Evolutionary conservation across 2,113 vertebrate genomes (phyloP), one percentile per base, ranked within the genome.

Genomic region (Prolemur simus): DNA sequence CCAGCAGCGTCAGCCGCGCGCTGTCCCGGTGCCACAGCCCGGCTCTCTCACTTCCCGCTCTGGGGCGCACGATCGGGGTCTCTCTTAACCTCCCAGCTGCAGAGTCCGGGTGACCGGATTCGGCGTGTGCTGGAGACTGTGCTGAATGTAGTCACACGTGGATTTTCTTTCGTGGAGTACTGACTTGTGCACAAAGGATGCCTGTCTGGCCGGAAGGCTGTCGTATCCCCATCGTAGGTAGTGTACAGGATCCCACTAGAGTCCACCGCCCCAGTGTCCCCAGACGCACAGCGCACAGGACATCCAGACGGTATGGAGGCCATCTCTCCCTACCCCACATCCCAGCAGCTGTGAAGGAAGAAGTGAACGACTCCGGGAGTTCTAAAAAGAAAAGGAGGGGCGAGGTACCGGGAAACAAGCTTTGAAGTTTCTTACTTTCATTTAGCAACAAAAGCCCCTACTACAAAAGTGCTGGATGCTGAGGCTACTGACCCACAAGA

Each of bases 321-420:
- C 34, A 34, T n/a, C 54, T 73, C 54, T 49, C 73, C 42, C 20
- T 32, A 58, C 45, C 45, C 49, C 6, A 1, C 1, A 29, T n/a
- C 34, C 76, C 84, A 69, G 60, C 17, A 7, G 18, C 32, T 4
- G 7, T 2, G 63, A 66, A 21, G 37, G 23, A 49, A 89, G 87
- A 68, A 49, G 39, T 5, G 45, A 74, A 68, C 11, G 60, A 25
- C 64, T 69, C 34, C 6, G 5, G 13, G 45, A 15, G 0, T 15
- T 37, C 12, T 23, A 18, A 68, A 81, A 39, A 58, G 23, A 37
- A 47, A 49, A 84, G 32, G 14, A n/a, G 18, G 58, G 12, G 39
- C 3, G 1, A 45, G 42, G 34, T 3, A 0, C 39, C 0, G 2
- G 47, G 81, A 71, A 20, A 7, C 37, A 4, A 13, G 63, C 29